Evolutionary conservation across 2,113 vertebrate species (phyloP).

Genomic region (Callocephalon fimbriatum): DNA sequence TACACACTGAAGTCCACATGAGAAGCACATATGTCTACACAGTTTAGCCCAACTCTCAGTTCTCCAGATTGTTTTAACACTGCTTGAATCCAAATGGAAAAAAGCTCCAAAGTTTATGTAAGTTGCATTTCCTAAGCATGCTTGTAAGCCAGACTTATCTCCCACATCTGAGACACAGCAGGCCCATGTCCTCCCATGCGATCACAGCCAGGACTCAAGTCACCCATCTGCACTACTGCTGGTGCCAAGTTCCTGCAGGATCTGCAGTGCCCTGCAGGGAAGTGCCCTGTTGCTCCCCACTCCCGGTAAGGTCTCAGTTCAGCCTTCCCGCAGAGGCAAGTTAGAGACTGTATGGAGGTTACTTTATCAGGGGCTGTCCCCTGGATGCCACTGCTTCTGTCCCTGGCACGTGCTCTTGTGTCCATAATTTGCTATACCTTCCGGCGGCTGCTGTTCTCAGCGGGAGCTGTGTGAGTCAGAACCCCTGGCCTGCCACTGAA

Average conservation of each 20-base stretch:
- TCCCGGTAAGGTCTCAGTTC: neutral
- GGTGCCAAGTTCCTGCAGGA: neutral
- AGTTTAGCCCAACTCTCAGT: neutral
- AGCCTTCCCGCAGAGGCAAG: neutral
- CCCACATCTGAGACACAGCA: neutral
- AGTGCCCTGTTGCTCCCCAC: neutral
- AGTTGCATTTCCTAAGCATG: neutral
- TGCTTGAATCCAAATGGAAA: neutral
- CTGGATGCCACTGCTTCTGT: neutral
- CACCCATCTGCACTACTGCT: neutral
- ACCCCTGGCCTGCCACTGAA: neutral
- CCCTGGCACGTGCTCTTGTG: neutral
- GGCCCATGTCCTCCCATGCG: neutral
- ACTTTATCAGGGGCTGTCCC: neutral
- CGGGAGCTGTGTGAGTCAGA: neutral
- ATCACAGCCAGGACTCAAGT: neutral
- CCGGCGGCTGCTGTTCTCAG: neutral
- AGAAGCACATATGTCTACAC: neutral
- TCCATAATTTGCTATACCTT: neutral
- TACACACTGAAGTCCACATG: neutral
- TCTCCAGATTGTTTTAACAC: neutral
- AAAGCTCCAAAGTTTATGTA: neutral
- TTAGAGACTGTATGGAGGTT: neutral
- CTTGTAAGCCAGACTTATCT: neutral
- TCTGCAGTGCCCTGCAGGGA: accelerated